Evolutionary conservation across 2,888 invertebrate species (phyloP).

Genomic region (Eucriotettix oculatus): DNA sequence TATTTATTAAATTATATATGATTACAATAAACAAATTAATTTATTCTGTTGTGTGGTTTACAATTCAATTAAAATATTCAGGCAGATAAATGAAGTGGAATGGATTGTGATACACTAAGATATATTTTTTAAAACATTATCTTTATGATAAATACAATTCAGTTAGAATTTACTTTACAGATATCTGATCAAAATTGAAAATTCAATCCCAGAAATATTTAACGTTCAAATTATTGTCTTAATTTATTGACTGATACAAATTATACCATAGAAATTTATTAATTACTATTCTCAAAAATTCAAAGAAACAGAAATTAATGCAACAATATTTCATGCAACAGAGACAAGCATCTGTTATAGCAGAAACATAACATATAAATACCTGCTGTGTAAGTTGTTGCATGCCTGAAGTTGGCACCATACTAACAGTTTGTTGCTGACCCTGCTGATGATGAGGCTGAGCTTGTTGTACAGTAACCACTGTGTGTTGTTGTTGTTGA

Average conservation of each 20-base stretch:
- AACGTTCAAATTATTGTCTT: too few relatives aligned
- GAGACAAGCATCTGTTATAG: not conserved
- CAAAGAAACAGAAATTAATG: too few relatives aligned
- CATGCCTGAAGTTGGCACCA: slow-evolving; percentile 6
- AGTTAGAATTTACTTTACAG: too few relatives aligned
- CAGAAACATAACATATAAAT: not conserved
- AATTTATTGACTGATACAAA: too few relatives aligned
- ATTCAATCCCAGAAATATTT: too few relatives aligned
- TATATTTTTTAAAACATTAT: not conserved
- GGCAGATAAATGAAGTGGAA: not conserved
- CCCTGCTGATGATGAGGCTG: slow-evolving; percentile 5
- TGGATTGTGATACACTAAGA: not conserved
- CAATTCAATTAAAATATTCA: too few relatives aligned
- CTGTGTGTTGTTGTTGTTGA: not conserved
- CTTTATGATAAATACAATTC: too few relatives aligned
- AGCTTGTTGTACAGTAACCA: not conserved
- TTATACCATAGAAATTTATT: too few relatives aligned
- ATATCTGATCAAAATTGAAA: too few relatives aligned
- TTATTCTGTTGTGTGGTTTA: too few relatives aligned
- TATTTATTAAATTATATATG: not conserved
- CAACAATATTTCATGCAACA: too few relatives aligned
- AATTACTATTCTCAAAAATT: too few relatives aligned
- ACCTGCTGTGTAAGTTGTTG: slow-evolving; percentile 4
- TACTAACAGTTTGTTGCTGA: not conserved
- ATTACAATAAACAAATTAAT: not conserved